Base-by-base conservation (phyloP, 2,888 invertebrate genomes). In the Germaria angustata region DNA sequence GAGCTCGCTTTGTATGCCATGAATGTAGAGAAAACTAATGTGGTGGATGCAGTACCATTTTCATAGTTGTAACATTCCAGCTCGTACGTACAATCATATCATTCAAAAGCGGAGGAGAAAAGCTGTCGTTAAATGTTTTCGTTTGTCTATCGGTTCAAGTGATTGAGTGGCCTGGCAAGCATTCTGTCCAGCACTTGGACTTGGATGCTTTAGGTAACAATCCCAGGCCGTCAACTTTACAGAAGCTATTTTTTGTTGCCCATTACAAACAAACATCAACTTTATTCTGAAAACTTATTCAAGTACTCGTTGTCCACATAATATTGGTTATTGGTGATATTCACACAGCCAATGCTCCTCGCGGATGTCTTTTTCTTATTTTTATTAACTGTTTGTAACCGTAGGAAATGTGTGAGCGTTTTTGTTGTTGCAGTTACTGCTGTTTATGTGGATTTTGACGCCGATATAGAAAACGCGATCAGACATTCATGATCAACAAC, bases 401-500 rank as follows among this genome's bases (percentile, higher is more conserved):
- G 57, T 78, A 73, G 81, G 78, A 82, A 82, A 78, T 75, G 81
- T 82, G 78, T 78, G 81, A 78, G 81, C 73, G 78, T 75, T 82
- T 63, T 53, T 68, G 80, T 68, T 61, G 68, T 28, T 55, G 78
- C 41, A 73, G 36, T 65, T 72, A 69, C 81, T 78, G 78, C 78
- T 69, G 81, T 63, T 73, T 68, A 69, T 82, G 69, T 75, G 81
- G 49, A 82, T 69, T 82, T 75, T 82, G 78, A 82, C 81, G 81
- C 78, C 81, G 81, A 82, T 82, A 82, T 78, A 75, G 81, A 78
- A 82, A 82, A 82, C 78, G 81, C 81, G 78, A 82, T 73, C 81
- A 73, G 81, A 71, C 78, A 82, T 77, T 78, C 81, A 82, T 78
- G 78, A 82, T 82, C 81, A 78, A 78, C 81, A 57, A 57, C 68